phyloP scores from a whole-genome alignment of 2,797 vertebrate genomes.

The Melanogrammus aeglefinus region DNA sequence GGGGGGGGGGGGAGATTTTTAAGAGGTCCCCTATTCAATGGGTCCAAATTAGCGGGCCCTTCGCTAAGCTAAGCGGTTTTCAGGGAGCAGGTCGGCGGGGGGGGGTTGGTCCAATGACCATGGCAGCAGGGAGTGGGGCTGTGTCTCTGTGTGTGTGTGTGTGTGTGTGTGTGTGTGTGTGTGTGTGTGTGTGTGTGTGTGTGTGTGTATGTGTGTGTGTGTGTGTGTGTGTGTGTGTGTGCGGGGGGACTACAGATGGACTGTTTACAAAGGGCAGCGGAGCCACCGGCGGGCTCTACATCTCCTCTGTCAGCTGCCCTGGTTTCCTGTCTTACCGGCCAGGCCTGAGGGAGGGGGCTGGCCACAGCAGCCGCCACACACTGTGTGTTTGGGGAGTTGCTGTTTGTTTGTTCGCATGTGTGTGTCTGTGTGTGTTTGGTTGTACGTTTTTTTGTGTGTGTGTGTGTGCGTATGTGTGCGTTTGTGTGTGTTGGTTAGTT shows the following conservation, averaged over 20 bases:
- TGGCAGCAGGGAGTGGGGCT: conserved; percentile 25
- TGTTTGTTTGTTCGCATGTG: neutral
- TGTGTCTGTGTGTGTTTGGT: neutral
- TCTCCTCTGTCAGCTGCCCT: conserved; percentile 65
- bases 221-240: conserved; percentile 27
- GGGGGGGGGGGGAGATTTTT: conserved; percentile 59
- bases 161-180: conserved; percentile 3
- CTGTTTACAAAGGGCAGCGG: conserved; percentile 65
- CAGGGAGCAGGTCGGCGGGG: conserved; percentile 16
- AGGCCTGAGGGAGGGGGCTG: conserved; percentile 23
- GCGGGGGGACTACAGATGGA: conserved; percentile 53
- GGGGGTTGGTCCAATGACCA: conserved; percentile 11
- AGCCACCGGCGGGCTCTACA: conserved; percentile 64
- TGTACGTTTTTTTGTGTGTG: neutral
- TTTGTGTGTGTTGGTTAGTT: too few species aligned
- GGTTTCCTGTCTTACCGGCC: conserved; percentile 52
- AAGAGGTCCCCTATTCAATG: conserved; percentile 62
- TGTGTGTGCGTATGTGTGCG: too few species aligned
- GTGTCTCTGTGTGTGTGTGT: too few species aligned
- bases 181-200: too few species aligned
- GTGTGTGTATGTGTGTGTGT: too few species aligned
- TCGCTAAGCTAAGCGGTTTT: conserved; percentile 26
- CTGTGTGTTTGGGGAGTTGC: conserved; percentile 9
- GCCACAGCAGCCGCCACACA: conserved; percentile 21
- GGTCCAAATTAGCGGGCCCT: conserved; percentile 65